Conservation (phyloP, 1,140 invertebrate species). For the Belonocnema kinseyi region DNA sequence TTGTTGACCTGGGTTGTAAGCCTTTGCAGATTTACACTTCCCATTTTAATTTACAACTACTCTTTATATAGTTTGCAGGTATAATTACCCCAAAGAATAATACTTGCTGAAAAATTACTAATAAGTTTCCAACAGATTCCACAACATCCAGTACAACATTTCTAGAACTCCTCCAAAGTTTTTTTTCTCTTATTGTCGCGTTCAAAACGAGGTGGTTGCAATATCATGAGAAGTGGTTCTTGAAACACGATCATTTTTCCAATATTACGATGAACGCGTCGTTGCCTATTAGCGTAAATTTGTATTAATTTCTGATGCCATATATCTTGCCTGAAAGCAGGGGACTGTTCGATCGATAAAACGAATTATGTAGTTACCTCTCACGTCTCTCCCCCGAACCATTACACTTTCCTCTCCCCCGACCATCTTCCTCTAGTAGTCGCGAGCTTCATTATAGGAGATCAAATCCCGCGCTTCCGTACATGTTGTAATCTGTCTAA, state of each 20-base stretch:
- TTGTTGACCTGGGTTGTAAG: too few relatives aligned
- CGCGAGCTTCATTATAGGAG: slow-evolving; percentile 29
- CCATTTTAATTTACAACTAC: too few relatives aligned
- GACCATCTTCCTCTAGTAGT: slow-evolving; percentile 1
- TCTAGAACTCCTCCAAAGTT: too few relatives aligned
- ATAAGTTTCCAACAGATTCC: too few relatives aligned
- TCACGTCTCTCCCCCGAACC: not conserved
- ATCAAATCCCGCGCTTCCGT: slow-evolving; percentile 25
- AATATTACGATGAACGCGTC: slow-evolving; percentile 1
- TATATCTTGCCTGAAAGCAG: not conserved
- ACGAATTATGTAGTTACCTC: slow-evolving; percentile 19
- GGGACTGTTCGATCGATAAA: slow-evolving; percentile 18
- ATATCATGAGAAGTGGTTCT: slow-evolving; percentile 13
- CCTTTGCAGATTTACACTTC: too few relatives aligned
- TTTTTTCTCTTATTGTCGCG: not conserved
- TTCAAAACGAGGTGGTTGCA: not conserved
- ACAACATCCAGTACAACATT: too few relatives aligned
- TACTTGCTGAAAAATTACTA: too few relatives aligned
- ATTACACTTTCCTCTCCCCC: not conserved
- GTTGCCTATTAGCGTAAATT: slow-evolving; percentile 17
- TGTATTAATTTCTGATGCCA: slow-evolving; percentile 12
- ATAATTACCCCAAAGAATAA: too few relatives aligned
- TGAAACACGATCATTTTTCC: not conserved
- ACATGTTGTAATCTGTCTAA: slow-evolving; percentile 31
- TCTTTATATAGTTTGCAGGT: too few relatives aligned